A percentile compares a stretch with the other conserved stretches of the same genome.
Conservation (phyloP, 1,140 invertebrate genomes). For the Aphis craccivora region DNA sequence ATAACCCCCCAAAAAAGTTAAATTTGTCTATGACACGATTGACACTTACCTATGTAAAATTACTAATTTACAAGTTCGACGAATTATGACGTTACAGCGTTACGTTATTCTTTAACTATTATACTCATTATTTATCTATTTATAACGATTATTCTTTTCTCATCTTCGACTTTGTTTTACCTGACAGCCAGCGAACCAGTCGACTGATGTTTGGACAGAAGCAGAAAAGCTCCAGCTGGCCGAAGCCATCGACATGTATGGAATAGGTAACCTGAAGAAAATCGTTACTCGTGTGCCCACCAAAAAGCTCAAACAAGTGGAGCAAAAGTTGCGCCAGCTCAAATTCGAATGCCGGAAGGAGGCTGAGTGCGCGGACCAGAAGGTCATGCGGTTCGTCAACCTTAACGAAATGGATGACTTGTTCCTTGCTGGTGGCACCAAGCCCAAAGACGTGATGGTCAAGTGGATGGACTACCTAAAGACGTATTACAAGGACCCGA, state of each 20-base stretch:
- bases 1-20: neutral
- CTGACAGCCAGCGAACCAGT: neutral
- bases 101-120: neutral
- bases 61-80: neutral
- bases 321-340: neutral
- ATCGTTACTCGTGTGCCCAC: neutral
- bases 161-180: neutral
- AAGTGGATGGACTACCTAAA: conserved; percentile 40
- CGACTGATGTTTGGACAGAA: neutral
- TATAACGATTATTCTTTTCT: neutral
- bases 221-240: conserved; percentile 27
- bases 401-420: conserved; percentile 28
- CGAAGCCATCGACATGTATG: conserved; percentile 51
- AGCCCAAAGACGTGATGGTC: conserved; percentile 15
- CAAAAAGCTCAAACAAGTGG: neutral
- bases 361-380: neutral
- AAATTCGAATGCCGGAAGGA: neutral
- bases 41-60: neutral
- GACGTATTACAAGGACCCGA: neutral
- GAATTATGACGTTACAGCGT: neutral
- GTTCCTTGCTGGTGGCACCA: neutral
- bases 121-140: too few species aligned
- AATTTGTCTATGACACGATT: neutral
- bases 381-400: neutral
- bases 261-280: neutral